Base-by-base conservation (phyloP, 2,113 vertebrate genomes). In the Gobio gobio region DNA sequence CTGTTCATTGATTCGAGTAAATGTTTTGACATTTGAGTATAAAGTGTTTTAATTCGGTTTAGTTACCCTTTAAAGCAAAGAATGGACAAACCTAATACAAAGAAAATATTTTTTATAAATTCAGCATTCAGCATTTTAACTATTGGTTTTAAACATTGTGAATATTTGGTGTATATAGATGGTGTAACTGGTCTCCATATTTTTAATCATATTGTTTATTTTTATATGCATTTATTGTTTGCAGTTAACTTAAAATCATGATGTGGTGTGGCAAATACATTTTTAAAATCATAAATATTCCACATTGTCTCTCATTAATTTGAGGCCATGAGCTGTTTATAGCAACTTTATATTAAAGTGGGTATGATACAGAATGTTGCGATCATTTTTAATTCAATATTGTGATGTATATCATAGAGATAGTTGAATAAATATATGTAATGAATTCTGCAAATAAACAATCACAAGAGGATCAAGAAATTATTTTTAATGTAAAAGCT, bases 401-500 rank as follows among this genome's bases (percentile, higher is more conserved):
- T 56, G 54, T 56, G 7, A 56, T 6, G 0, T 20, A 22, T 56
- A 56, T 22, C 2, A 18, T 56, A 56, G 18, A 22, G 54, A 56
- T 8, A 20, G 2, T 56, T 6, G 6, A 8, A 70, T 56, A 68
- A 43, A 70, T 10, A 40, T 5, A 68, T 40, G 18, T 10, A 40
- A 5, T 5, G 16, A 22, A 10, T 36, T 68, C 16, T 40, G 33
- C 16, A 68, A 40, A 68, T 40, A 86, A 14, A 1, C n/a, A 49
- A 56, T 22, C 16, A 26, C 29, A 10, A 78, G 58, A 78, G 43
- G 63, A 61, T 78, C 6, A 59, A 43, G 36, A 75, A 56, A 36
- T 20, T 12, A 0, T n/a, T n/a, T 78, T 78, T 78, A 72, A 83
- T 72, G 51, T n/a, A 7, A 84, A 84, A 66, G 8, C 26, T 66